These are phyloP conservation scores for Isotomurus palustris DNA, from an alignment of 2,888 invertebrate genomes.

Conservation along the genomic window DNA sequence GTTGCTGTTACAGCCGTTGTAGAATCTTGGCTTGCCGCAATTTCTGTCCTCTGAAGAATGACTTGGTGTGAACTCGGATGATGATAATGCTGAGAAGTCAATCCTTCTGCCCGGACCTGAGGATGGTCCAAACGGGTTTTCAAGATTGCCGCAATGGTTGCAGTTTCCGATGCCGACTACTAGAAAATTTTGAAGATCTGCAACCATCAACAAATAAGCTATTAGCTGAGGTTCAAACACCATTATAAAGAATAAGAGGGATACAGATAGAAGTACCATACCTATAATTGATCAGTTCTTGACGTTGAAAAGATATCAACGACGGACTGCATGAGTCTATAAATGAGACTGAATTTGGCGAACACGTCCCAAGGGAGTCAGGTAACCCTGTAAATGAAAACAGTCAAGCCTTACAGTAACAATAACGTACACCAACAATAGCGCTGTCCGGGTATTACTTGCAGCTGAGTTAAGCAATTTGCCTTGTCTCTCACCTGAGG, in stretches of 20 bases:
- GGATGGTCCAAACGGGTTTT: constrained; percentile 53
- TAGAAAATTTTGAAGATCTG: constrained; percentile 92
- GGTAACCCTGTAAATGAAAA: constrained; percentile 40
- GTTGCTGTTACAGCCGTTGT: not conserved
- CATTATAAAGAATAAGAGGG: not conserved
- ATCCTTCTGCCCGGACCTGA: constrained; percentile 29
- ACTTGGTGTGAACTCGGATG: constrained; percentile 14
- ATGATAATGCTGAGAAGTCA: constrained; percentile 15
- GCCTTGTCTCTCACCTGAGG: constrained; percentile 26
- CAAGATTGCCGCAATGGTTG: constrained; percentile 96
- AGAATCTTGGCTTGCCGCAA: no score
- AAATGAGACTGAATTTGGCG: constrained; percentile 57
- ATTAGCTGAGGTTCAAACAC: not conserved
- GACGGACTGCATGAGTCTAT: constrained; percentile 69
- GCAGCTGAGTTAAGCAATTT: not conserved
- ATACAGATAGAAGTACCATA: constrained; percentile 49
- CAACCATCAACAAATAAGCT: constrained; percentile 42
- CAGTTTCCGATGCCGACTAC: constrained; percentile 95
- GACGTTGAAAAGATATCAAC: constrained; percentile 84
- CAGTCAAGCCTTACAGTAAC: not conserved
- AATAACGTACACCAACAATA: not conserved
- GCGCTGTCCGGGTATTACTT: no score
- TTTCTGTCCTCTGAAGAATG: no score
- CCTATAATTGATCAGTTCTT: constrained; percentile 73
- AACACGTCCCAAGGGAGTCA: constrained; percentile 47